A percentile compares a stretch with the other conserved stretches of the same genome.
phyloP scores from a whole-genome alignment of 2,797 vertebrate species.

The Acestrorhynchus altus region DNA sequence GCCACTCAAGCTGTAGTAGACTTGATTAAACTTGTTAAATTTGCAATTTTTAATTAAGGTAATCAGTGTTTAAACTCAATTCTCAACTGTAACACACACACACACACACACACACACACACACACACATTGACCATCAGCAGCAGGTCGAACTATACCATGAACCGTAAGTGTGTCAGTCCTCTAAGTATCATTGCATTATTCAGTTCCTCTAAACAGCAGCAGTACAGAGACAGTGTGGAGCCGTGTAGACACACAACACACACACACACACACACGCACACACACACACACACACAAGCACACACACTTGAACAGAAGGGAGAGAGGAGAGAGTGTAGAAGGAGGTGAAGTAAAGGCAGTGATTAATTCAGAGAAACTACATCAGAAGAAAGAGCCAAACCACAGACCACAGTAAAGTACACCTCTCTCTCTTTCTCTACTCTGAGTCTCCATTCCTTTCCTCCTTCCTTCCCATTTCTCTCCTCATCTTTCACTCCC shows the following conservation, averaged over 20 bases:
- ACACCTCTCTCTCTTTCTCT: too few species aligned
- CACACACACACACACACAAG: conserved; percentile 33
- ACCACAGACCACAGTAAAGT: conserved; percentile 31
- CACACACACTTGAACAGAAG: background rate
- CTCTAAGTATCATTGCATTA: conserved; percentile 26
- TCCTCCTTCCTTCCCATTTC: background rate
- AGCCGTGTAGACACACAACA: conserved; percentile 25
- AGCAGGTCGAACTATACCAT: too few species aligned
- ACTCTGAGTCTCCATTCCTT: background rate
- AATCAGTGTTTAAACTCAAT: too few species aligned
- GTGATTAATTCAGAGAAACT: conserved; percentile 23
- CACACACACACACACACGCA: conserved; percentile 35
- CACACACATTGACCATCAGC: too few species aligned
- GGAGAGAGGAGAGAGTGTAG: background rate
- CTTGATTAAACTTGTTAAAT: too few species aligned
- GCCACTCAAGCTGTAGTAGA: too few species aligned
- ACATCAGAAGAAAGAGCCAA: background rate
- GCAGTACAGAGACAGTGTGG: conserved; percentile 38
- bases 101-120: too few species aligned
- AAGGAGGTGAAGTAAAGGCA: background rate
- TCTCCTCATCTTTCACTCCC: background rate
- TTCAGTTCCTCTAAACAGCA: conserved; percentile 37
- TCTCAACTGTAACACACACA: too few species aligned
- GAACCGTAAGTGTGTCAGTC: background rate
- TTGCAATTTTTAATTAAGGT: too few species aligned